These are phyloP conservation scores for Papilio gigon DNA, from an alignment of 2,888 invertebrate species.

Conservation along the genomic window DNA sequence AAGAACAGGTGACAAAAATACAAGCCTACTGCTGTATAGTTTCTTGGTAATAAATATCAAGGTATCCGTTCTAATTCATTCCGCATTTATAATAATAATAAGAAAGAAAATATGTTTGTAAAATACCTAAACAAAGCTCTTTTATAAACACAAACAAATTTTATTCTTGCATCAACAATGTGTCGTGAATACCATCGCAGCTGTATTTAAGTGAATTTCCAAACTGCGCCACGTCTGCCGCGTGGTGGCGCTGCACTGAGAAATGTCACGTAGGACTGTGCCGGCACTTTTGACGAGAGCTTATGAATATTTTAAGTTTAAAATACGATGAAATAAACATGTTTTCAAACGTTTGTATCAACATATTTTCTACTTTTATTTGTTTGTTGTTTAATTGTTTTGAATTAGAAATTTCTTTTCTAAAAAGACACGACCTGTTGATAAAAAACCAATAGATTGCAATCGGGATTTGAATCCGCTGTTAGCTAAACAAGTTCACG, in stretches of 20 bases:
- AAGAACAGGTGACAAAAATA: no score
- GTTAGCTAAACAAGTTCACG: no score
- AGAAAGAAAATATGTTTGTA: neutral
- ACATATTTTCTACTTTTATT: conserved; percentile 8
- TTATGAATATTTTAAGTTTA: conserved; percentile 12
- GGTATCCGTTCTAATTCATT: no score
- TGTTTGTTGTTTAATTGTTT: neutral
- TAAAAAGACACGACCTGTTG: no score
- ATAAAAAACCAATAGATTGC: no score
- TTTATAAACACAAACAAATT: neutral
- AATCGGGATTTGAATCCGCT: no score
- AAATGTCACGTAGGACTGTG: conserved; percentile 2
- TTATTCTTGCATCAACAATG: conserved; percentile 6
- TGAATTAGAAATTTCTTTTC: no score
- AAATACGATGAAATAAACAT: conserved; percentile 4
- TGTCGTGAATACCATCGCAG: conserved; percentile 3
- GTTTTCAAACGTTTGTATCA: neutral
- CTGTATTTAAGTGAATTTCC: conserved; percentile 17
- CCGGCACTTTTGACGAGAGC: conserved; percentile 16
- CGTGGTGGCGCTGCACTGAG: conserved; percentile 2
- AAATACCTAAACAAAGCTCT: neutral
- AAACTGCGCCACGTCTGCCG: neutral
- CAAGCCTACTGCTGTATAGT: no score
- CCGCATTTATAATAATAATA: no score
- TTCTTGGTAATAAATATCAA: no score